Evolutionary conservation across 2,797 vertebrate genomes (phyloP).

Genomic region (Poecilia picta): DNA sequence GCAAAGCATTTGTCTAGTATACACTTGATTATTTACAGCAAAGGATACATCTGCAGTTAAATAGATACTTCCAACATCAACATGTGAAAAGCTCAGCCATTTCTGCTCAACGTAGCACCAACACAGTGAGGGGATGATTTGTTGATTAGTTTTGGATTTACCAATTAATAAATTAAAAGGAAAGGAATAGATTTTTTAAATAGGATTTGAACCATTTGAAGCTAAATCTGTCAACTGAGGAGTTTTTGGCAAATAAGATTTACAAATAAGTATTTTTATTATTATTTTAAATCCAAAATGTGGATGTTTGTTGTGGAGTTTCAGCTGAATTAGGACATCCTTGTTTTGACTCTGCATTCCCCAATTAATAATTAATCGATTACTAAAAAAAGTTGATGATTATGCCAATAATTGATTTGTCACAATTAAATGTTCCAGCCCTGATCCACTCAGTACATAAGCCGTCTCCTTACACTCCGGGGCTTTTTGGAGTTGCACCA

Average conservation of each 20-base stretch:
- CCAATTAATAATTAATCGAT: neutral
- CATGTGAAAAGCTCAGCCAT: neutral
- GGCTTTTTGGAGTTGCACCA: slow-evolving; percentile 87
- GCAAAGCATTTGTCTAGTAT: neutral
- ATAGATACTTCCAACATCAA: neutral
- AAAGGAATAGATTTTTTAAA: neutral
- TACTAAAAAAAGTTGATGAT: neutral
- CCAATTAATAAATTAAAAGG: neutral
- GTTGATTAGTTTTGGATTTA: neutral
- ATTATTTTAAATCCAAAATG: too few relatives aligned
- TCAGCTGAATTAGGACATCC: too few relatives aligned
- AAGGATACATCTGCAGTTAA: neutral
- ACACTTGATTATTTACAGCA: neutral
- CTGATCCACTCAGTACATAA: neutral
- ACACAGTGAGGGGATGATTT: neutral
- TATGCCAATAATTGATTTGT: neutral
- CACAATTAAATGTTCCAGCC: neutral
- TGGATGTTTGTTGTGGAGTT: too few relatives aligned
- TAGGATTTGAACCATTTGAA: neutral
- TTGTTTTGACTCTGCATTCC: neutral
- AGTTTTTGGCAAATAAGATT: neutral
- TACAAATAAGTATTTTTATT: too few relatives aligned
- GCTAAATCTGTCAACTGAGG: neutral
- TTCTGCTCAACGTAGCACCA: neutral
- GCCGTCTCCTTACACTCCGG: slow-evolving; percentile 61